Base-by-base conservation (phyloP, 2,797 vertebrate genomes). In the Botia kubotai region DNA sequence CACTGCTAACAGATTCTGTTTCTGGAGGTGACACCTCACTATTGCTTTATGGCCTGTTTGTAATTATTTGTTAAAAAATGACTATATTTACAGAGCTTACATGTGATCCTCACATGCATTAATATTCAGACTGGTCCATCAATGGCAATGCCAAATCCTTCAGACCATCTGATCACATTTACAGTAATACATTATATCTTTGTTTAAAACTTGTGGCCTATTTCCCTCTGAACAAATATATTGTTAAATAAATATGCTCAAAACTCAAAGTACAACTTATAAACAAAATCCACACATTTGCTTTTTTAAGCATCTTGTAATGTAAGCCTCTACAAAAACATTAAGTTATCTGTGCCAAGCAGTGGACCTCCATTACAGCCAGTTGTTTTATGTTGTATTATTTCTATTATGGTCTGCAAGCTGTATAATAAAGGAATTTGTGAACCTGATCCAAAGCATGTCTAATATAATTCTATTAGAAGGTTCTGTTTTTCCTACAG, bases 131-230 rank as follows among this genome's bases (percentile, higher is more conserved):
- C 48, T 92, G 94, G 94, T 95, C 95, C 90, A 83, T 95, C 94
- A 88, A 90, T 91, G 92, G 90, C 87, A 79, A 86, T 26, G 16
- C 90, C 89, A 94, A 90, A 89, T 97, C 95, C 96, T 93, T 89
- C 90, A 94, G 94, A 96, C 94, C 94, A 89, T 23, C 50, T 46
- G 17, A 67, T 85, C 81, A 91, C 90, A 90, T 87, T 26, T 48
- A 72, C 79, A 88, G n/a, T 60, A 21, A 14, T 62, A 83, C 72
- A 63, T 14, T 55, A 72, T 33, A 55, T 66, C 39, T 29, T 77
- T 0, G 7, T 62, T 72, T 65, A 39, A 36, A 79, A 63, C 13
- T 14, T 52, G 46, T 39, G 10, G 72, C 12, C 6, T 79, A 23
- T 53, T 52, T n/a, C 46, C 10, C 14, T 26, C 19, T n/a, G 3